These are phyloP conservation scores for Malthinus flaveolus DNA, from an alignment of 2,888 invertebrate genomes.

Conservation along the genomic window DNA sequence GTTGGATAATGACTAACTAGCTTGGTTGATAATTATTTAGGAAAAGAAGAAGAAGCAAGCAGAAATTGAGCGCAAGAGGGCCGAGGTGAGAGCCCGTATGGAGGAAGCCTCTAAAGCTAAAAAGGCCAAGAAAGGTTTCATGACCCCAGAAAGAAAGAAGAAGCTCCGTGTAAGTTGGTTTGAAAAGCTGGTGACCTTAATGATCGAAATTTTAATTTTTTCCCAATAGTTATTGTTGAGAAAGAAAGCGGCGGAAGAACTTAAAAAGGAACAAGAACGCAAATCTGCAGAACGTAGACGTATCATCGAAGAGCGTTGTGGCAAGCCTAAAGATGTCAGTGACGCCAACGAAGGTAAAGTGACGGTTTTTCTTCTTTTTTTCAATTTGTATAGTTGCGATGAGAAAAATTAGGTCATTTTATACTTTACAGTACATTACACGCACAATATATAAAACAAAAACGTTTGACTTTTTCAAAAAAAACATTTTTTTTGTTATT, in stretches of 20 bases:
- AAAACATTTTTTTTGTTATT: background rate
- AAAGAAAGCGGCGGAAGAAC: conserved; percentile 99
- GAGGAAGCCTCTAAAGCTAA: conserved; percentile 98
- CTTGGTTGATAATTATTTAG: conserved; percentile 55
- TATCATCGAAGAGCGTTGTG: conserved; percentile 94
- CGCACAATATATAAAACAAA: conserved; percentile 7
- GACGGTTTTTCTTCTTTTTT: background rate
- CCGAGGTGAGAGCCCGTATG: conserved; percentile 97
- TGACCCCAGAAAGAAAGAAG: conserved; percentile 99
- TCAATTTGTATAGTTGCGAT: conserved; percentile 1
- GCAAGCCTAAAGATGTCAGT: conserved; percentile 87
- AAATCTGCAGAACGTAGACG: conserved; percentile 98
- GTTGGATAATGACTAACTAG: too few species aligned
- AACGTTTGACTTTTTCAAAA: conserved; percentile 7
- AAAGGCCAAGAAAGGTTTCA: conserved; percentile 99
- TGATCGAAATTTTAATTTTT: conserved; percentile 1
- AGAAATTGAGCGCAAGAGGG: conserved; percentile 98
- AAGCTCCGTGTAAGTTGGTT: conserved; percentile 87
- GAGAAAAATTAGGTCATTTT: background rate
- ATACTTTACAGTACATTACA: conserved; percentile 9
- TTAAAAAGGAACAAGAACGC: conserved; percentile 99
- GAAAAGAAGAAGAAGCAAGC: conserved; percentile 98
- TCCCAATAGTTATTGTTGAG: conserved; percentile 95
- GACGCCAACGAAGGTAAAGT: conserved; percentile 90
- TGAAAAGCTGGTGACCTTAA: too few species aligned